These are phyloP conservation scores for Synanthedon tipuliformis DNA, from an alignment of 2,888 invertebrate species.

Conservation along the genomic window DNA sequence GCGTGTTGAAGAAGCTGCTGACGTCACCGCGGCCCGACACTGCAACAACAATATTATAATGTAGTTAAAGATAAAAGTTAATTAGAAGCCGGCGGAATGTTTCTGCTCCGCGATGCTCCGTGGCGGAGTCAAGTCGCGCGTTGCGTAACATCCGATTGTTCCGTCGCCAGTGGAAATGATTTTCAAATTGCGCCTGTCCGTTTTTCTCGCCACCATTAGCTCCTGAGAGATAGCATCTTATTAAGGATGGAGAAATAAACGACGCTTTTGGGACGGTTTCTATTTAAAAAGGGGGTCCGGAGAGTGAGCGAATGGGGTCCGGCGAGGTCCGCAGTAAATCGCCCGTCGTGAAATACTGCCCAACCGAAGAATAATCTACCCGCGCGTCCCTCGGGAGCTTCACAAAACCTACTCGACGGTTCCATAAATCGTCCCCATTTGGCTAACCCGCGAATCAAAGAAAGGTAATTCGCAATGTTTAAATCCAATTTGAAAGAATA, in stretches of 20 bases:
- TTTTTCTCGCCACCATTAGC: too few relatives aligned
- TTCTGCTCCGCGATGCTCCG: conserved; percentile 9
- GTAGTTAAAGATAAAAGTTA: conserved; percentile 19
- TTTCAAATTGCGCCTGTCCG: too few relatives aligned
- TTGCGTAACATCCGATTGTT: conserved; percentile 27
- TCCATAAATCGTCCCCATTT: conserved; percentile 63
- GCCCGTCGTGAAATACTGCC: conserved; percentile 24
- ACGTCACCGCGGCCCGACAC: conserved; percentile 64
- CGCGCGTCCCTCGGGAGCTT: conserved; percentile 14
- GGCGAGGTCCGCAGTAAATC: conserved; percentile 31
- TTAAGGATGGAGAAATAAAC: conserved; percentile 48
- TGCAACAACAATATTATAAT: conserved; percentile 43
- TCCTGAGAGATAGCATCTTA: conserved; percentile 52
- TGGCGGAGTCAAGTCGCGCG: conserved; percentile 19
- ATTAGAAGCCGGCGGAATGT: conserved; percentile 12
- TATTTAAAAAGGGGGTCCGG: conserved; percentile 25
- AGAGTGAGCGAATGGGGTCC: conserved; percentile 23
- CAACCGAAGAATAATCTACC: conserved; percentile 5
- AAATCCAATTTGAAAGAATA: conserved; percentile 49
- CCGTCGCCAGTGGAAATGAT: too few relatives aligned
- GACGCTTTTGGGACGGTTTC: conserved; percentile 24
- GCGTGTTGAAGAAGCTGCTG: conserved; percentile 61
- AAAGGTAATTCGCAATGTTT: conserved; percentile 64
- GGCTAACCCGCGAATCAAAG: conserved; percentile 64
- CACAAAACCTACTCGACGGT: conserved; percentile 19